phyloP scores from a whole-genome alignment of 2,797 vertebrate species.

The Sebastes jordani region DNA sequence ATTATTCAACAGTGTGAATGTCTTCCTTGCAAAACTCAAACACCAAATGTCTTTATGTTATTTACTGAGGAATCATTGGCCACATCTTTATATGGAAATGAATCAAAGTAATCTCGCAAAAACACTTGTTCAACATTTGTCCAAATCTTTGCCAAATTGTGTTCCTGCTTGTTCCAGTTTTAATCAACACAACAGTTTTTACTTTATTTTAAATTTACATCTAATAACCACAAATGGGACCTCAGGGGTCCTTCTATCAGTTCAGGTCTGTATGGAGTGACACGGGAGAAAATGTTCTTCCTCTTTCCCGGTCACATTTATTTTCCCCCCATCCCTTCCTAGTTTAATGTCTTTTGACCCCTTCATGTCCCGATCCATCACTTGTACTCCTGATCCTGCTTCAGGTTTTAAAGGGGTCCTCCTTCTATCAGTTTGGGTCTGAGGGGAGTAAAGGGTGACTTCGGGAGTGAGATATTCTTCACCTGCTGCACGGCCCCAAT shows the following conservation, averaged over 20 bases:
- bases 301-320: not conserved
- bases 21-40: slow-evolving; percentile 8
- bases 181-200: not conserved
- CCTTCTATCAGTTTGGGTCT: not conserved
- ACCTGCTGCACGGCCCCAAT: not conserved
- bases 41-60: slow-evolving; percentile 10
- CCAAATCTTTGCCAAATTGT: not conserved
- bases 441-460: not conserved
- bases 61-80: slow-evolving; percentile 21
- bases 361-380: not conserved
- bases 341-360: not conserved
- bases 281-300: not conserved
- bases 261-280: not conserved
- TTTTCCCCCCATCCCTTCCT: not conserved
- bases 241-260: not conserved
- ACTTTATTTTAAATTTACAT: not conserved
- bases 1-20: not conserved
- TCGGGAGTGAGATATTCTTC: not conserved
- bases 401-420: not conserved
- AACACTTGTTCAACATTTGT: not conserved
- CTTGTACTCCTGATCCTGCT: not conserved
- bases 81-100: not conserved
- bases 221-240: not conserved
- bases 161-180: not conserved
- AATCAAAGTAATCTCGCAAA: not conserved